Base-by-base conservation (phyloP, 35 echinoderm and acorn worm genomes). In the Anneissia japonica region DNA sequence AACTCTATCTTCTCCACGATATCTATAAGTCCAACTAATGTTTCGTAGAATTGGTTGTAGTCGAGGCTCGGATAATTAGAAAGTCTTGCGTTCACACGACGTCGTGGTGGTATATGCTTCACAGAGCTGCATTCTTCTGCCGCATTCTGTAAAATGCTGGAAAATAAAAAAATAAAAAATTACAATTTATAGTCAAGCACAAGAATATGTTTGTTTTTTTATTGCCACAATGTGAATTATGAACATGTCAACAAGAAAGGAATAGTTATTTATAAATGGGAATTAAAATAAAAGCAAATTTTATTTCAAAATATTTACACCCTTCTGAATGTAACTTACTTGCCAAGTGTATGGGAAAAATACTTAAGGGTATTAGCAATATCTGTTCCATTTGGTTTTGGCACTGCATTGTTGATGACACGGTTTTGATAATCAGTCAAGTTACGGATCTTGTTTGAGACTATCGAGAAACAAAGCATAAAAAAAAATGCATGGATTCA, bases 311-410 rank as follows among this genome's bases (percentile, higher is more conserved):
- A n/a, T n/a, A n/a, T n/a, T n/a, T n/a, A n/a, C n/a, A n/a, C n/a
- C n/a, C n/a, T n/a, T n/a, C n/a, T n/a, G n/a, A n/a, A n/a, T n/a
- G n/a, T n/a, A 31, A 77, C 89, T 80, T 74, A 99, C 96, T 90
- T 93, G 81, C 91, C 91, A 13, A 99, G 83, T 45, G 96, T 99
- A 75, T 99, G 96, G 32, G 90, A 93, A 74, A 99, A 99, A 77
- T 99, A 99, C 75, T 93, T 94, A 3, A 99, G 74, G 11, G 96
- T 99, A 75, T 99, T 99, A 30, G 92, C 89, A 84, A 99, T 99
- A 30, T 99, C 96, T 1, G 86, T 90, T 31, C 96, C 96, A 81
- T 89, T 99, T 79, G 96, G 96, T 19, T 94, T 55, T 30, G 96
- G 96, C 29, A 89, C 92, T n/a, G 91, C 82, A 56, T 99, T 99